phyloP scores from a whole-genome alignment of 2,797 vertebrate genomes.

The Melopsittacus undulatus region DNA sequence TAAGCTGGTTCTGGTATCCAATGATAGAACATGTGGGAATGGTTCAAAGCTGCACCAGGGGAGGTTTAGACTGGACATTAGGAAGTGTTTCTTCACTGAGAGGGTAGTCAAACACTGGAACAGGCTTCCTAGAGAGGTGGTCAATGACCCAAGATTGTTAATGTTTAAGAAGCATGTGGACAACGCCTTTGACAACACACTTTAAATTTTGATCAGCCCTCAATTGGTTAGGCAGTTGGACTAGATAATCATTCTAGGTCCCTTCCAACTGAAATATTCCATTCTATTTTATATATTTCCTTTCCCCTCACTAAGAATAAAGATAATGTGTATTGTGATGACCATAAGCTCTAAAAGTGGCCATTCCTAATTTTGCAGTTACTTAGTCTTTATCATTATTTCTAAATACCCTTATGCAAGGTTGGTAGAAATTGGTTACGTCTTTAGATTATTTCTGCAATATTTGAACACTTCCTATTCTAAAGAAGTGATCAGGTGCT shows the following conservation, averaged over 20 bases:
- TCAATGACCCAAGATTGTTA: fast-evolving
- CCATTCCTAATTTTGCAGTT: background rate
- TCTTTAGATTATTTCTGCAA: background rate
- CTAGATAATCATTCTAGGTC: background rate
- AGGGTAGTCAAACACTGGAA: background rate
- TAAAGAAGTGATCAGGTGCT: background rate
- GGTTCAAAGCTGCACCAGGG: background rate
- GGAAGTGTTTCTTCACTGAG: fast-evolving
- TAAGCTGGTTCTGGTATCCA: background rate
- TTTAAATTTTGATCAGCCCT: background rate
- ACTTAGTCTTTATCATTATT: background rate
- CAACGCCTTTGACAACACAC: background rate
- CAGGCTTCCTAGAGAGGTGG: background rate
- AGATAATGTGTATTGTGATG: background rate
- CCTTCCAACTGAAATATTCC: background rate
- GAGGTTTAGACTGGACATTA: background rate
- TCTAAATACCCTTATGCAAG: fast-evolving
- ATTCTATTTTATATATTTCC: background rate
- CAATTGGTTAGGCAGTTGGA: background rate
- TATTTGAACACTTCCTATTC: background rate
- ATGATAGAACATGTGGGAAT: fast-evolving
- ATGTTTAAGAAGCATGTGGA: background rate
- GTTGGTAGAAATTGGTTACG: background rate
- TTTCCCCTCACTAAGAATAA: background rate
- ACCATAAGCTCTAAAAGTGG: fast-evolving